phyloP scores from a whole-genome alignment of 2,888 invertebrate genomes.

The Boloria selene region DNA sequence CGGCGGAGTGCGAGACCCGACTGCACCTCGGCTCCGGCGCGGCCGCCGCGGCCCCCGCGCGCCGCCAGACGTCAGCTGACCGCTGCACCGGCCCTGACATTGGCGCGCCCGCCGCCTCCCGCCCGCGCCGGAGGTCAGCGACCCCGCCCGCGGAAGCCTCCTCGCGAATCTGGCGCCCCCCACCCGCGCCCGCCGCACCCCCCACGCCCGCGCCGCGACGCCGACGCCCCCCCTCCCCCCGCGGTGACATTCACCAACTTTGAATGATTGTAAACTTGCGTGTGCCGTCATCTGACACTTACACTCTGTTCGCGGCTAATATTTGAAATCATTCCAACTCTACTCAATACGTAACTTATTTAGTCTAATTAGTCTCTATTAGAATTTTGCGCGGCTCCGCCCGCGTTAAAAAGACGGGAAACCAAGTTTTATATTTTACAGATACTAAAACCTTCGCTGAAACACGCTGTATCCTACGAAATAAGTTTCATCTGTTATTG shows the following conservation, averaged over 20 bases:
- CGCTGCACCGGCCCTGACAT: constrained; percentile 82
- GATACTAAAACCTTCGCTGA: too few relatives aligned
- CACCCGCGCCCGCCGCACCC: constrained; percentile 51
- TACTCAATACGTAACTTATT: too few relatives aligned
- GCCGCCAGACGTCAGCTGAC: constrained; percentile 82
- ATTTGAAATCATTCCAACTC: too few relatives aligned
- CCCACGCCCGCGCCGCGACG: constrained; percentile 40
- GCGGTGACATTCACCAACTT: constrained; percentile 61
- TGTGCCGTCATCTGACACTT: constrained; percentile 2
- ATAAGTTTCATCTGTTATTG: too few relatives aligned
- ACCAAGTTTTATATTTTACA: too few relatives aligned
- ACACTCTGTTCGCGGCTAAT: background rate
- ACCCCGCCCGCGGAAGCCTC: constrained; percentile 79
- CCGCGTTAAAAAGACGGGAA: too few relatives aligned
- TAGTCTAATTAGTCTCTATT: too few relatives aligned
- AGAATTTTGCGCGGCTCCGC: too few relatives aligned
- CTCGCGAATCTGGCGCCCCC: constrained; percentile 65
- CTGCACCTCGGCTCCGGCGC: constrained; percentile 67
- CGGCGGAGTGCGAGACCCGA: constrained; percentile 65
- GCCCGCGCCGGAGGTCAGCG: constrained; percentile 69
- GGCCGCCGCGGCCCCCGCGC: constrained; percentile 74
- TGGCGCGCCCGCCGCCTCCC: constrained; percentile 76
- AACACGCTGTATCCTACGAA: too few relatives aligned
- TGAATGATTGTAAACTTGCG: constrained; percentile 56
- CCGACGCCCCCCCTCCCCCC: constrained; percentile 38